Percentiles rank a stretch among this genome's conserved stretches.
Evolutionary conservation across 2,888 invertebrate species (phyloP).

Genomic region (Xestia xanthographa): DNA sequence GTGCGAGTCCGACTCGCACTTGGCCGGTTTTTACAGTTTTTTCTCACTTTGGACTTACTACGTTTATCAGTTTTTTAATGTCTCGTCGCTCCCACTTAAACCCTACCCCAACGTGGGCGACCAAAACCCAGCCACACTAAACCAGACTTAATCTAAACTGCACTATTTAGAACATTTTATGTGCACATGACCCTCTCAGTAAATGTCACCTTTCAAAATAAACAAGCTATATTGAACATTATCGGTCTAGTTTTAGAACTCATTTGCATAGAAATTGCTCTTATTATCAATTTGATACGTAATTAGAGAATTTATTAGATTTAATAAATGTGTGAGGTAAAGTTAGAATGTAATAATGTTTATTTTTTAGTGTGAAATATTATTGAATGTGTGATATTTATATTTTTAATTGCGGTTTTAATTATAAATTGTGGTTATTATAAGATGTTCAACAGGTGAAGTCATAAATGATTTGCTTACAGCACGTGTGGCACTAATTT

Average conservation of each 20-base stretch:
- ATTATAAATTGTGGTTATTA: slow-evolving; percentile 13
- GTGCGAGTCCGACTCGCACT: too few relatives aligned
- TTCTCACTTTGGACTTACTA: too few relatives aligned
- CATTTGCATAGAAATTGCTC: slow-evolving; percentile 63
- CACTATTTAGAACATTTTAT: slow-evolving; percentile 77
- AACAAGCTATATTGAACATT: slow-evolving; percentile 50
- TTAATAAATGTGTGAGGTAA: slow-evolving; percentile 20
- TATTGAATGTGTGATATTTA: slow-evolving; percentile 4
- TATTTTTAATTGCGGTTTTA: slow-evolving; percentile 27
- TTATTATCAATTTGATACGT: slow-evolving; percentile 59
- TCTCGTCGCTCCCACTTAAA: slow-evolving; percentile 32
- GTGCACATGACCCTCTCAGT: slow-evolving; percentile 66
- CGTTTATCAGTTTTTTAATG: too few relatives aligned
- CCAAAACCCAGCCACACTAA: slow-evolving; percentile 67
- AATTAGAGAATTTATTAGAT: slow-evolving; percentile 53
- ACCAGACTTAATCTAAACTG: slow-evolving; percentile 77
- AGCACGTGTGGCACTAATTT: neutral
- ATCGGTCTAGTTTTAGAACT: slow-evolving; percentile 50
- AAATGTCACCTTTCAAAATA: slow-evolving; percentile 69
- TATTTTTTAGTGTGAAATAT: slow-evolving; percentile 9
- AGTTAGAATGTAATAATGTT: neutral
- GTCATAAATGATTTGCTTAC: neutral
- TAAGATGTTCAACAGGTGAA: neutral
- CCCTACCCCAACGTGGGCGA: slow-evolving; percentile 63
- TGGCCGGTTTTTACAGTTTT: too few relatives aligned